These are phyloP conservation scores for Amphibalanus amphitrite DNA, from an alignment of 1,140 invertebrate species.

Conservation along the genomic window DNA sequence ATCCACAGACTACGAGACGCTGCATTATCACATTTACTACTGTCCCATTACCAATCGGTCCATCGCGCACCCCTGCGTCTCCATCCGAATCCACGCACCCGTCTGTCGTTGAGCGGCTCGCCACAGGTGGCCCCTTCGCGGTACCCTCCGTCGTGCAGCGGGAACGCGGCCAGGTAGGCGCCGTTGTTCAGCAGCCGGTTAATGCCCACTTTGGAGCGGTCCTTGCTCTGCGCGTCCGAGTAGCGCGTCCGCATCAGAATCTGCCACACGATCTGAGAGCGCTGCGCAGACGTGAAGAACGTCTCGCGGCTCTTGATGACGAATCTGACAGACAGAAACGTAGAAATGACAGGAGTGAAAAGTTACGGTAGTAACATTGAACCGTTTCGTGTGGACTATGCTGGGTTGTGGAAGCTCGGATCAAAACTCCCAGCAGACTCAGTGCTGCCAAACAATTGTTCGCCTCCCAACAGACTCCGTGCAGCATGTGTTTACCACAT, in stretches of 20 bases:
- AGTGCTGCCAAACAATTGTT: no score
- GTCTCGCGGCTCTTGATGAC: constrained; percentile 70
- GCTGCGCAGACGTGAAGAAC: constrained; percentile 67
- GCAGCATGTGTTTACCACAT: not conserved
- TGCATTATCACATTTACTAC: no score
- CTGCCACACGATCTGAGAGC: constrained; percentile 83
- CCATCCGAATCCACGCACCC: no score
- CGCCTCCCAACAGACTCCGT: no score
- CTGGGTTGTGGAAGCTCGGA: no score
- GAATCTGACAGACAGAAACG: constrained; percentile 40
- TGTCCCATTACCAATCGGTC: not conserved
- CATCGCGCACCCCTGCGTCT: not conserved
- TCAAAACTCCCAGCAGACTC: no score
- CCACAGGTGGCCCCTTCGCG: constrained; percentile 45
- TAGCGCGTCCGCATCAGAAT: constrained; percentile 63
- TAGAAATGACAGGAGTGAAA: no score
- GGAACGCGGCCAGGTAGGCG: constrained; percentile 71
- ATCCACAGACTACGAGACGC: no score
- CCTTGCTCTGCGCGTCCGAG: constrained; percentile 28
- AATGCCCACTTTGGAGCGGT: constrained; percentile 44
- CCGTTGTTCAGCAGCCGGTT: constrained; percentile 67
- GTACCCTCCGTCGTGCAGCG: constrained; percentile 70
- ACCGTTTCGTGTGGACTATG: no score
- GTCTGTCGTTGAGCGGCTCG: constrained; percentile 43
- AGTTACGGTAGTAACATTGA: no score